phyloP scores from a whole-genome alignment of 2,888 invertebrate species.

The Callinectes sapidus region DNA sequence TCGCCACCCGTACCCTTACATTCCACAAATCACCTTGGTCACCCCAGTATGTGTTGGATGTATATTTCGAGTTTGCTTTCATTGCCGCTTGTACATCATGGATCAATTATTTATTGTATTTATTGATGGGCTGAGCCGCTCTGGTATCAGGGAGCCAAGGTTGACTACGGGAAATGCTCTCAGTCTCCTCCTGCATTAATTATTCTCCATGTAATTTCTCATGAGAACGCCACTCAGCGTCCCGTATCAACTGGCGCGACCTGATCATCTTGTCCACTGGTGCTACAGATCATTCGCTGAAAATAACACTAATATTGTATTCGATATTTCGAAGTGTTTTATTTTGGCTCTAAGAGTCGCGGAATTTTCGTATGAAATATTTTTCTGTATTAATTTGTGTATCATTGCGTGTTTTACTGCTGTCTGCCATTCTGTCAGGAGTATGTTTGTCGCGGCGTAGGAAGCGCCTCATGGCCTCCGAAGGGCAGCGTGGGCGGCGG shows the following conservation, averaged over 20 bases:
- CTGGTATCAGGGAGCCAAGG: conserved; percentile 22
- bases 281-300: conserved; percentile 61
- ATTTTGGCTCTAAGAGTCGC: conserved; percentile 58
- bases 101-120: conserved; percentile 62
- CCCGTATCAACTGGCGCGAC: conserved; percentile 39
- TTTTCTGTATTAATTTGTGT: conserved; percentile 45
- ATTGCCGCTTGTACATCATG: conserved; percentile 41
- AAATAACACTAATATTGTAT: conserved; percentile 47
- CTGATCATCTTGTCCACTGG: conserved; percentile 59
- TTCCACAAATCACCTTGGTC: conserved; percentile 18
- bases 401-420: not conserved
- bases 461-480: conserved; percentile 10
- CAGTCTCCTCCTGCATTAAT: not conserved
- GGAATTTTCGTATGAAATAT: conserved; percentile 52
- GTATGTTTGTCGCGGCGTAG: conserved; percentile 7
- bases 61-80: conserved; percentile 33
- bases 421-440: conserved; percentile 27
- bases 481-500: not conserved
- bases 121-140: conserved; percentile 52
- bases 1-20: not conserved
- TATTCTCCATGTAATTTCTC: not conserved
- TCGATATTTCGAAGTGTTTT: conserved; percentile 53
- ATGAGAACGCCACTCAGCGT: not conserved
- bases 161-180: conserved; percentile 34
- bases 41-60: conserved; percentile 42